Conservation (phyloP, 1,140 invertebrate species). For the Spodoptera frugiperda region DNA sequence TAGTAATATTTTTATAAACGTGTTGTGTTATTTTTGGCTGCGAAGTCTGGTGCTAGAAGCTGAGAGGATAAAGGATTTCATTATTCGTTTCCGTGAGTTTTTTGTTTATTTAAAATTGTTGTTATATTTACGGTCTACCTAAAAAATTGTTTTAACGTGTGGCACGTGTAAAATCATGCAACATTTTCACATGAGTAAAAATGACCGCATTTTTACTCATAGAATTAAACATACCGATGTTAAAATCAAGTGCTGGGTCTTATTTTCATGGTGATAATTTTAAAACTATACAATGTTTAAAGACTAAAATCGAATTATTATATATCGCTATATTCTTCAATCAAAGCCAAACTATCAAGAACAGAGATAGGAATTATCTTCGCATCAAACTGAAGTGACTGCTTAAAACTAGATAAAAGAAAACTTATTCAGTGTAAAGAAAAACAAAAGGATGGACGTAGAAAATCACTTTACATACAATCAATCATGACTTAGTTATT, state of each 20-base stretch:
- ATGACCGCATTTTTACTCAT: too few species aligned
- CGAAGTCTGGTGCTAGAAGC: conserved; percentile 17
- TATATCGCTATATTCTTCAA: conserved; percentile 15
- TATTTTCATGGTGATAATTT: not conserved
- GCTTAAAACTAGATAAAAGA: not conserved
- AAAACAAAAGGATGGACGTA: conserved; percentile 14
- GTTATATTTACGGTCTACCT: not conserved
- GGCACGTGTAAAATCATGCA: too few species aligned
- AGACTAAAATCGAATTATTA: not conserved
- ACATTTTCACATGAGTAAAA: too few species aligned
- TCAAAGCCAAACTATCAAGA: not conserved
- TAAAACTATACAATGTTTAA: not conserved
- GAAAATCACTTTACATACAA: conserved; percentile 45
- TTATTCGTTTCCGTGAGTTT: conserved; percentile 46
- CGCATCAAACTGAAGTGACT: not conserved
- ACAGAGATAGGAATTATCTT: not conserved
- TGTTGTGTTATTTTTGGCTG: conserved; percentile 51
- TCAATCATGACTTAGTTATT: conserved; percentile 24
- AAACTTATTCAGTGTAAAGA: not conserved
- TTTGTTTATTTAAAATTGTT: conserved; percentile 3
- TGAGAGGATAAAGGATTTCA: conserved; percentile 53
- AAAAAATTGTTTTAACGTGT: not conserved
- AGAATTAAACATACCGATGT: too few species aligned
- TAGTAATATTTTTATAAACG: conserved; percentile 26
- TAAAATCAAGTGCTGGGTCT: too few species aligned